These are phyloP conservation scores for Capitulum mitella DNA, from an alignment of 2,888 invertebrate genomes.

Conservation along the genomic window DNA sequence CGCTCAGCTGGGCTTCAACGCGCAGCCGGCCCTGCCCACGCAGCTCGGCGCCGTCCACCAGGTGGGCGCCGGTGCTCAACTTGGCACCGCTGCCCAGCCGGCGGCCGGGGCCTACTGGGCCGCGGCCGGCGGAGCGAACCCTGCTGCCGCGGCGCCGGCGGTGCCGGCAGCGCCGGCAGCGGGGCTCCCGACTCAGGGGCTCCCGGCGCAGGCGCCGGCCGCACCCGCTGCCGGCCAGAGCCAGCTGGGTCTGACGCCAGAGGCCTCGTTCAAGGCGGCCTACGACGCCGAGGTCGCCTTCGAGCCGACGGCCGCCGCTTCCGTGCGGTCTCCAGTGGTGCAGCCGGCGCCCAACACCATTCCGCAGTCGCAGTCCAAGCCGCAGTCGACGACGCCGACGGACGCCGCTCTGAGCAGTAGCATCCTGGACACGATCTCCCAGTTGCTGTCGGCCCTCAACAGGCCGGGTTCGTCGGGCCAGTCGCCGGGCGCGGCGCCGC, in stretches of 20 bases:
- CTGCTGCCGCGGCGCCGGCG: not conserved
- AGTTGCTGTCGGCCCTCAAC: not conserved
- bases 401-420: too few species aligned
- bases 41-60: not conserved
- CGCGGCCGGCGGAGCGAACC: not conserved
- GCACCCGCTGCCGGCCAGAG: too few species aligned
- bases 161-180: not conserved
- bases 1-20: not conserved
- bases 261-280: not conserved
- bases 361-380: too few species aligned
- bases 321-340: not conserved
- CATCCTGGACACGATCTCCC: too few species aligned
- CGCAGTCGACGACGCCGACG: too few species aligned
- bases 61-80: too few species aligned
- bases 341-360: not conserved
- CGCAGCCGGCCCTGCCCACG: not conserved
- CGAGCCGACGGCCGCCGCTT: not conserved
- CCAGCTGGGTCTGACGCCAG: not conserved
- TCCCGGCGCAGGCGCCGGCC: not conserved
- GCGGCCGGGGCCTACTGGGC: too few species aligned
- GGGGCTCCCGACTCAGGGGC: too few species aligned
- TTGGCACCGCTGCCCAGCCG: too few species aligned
- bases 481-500: not conserved
- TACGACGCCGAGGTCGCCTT: not conserved
- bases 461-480: not conserved